Evolutionary conservation across 23 tunicate species (phyloP).

Genomic region (Phallusia fumigata): DNA sequence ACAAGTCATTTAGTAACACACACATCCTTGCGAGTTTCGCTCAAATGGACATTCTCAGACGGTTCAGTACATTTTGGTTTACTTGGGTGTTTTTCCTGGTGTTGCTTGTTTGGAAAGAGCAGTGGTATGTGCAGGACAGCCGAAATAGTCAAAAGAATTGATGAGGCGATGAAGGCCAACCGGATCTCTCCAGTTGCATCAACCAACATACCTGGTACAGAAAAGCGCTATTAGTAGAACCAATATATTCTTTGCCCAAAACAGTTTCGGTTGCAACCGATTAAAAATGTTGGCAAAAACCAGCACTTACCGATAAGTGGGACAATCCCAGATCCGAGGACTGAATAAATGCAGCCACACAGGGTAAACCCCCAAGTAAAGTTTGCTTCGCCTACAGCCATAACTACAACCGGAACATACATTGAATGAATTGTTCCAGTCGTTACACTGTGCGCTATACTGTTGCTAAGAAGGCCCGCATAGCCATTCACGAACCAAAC

Average conservation of each 20-base stretch:
- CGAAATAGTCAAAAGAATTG: not conserved
- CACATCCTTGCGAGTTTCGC: no score
- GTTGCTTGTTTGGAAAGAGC: not conserved
- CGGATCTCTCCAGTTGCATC: slow-evolving; percentile 15
- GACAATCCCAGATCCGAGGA: slow-evolving; percentile 15
- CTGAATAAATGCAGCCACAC: slow-evolving; percentile 15
- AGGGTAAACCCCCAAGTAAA: slow-evolving; percentile 29
- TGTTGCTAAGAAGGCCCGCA: not conserved
- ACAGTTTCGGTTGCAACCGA: not conserved
- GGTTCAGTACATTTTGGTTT: no score
- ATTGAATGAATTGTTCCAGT: not conserved
- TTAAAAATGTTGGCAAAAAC: not conserved
- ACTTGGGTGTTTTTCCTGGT: not conserved
- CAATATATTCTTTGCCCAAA: no score
- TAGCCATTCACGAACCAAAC: slow-evolving; percentile 16
- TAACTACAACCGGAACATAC: slow-evolving; percentile 15
- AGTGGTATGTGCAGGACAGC: not conserved
- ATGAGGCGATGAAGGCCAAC: not conserved
- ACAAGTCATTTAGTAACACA: no score
- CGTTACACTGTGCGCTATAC: not conserved
- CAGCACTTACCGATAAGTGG: slow-evolving; percentile 25
- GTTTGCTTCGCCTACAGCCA: slow-evolving; percentile 14
- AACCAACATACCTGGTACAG: not conserved
- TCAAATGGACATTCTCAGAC: no score
- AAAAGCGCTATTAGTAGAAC: no score